Evolutionary conservation across 2,113 vertebrate species (phyloP).

Genomic region (Calonectris borealis): DNA sequence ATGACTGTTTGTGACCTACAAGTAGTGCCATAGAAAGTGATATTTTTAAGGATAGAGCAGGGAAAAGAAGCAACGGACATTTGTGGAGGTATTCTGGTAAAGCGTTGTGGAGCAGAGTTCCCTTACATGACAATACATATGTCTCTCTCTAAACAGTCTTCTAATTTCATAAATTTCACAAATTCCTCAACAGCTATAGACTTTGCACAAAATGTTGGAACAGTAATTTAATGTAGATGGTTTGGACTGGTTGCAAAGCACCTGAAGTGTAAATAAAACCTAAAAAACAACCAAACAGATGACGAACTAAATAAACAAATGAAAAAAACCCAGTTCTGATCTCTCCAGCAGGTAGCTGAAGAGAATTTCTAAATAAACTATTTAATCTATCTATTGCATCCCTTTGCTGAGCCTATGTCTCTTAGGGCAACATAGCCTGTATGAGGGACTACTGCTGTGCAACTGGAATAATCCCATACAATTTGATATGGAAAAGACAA

Average conservation of each 20-base stretch:
- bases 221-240: neutral
- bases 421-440: neutral
- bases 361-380: neutral
- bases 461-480: neutral
- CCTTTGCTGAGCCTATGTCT: neutral
- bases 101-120: neutral
- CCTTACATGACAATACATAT: neutral
- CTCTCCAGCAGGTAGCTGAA: neutral
- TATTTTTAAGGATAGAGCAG: neutral
- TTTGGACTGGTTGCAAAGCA: neutral
- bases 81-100: neutral
- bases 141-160: neutral
- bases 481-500: neutral
- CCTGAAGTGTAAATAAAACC: neutral
- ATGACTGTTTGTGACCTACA: neutral
- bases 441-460: neutral
- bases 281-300: neutral
- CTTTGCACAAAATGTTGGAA: neutral
- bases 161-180: neutral
- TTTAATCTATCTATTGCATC: neutral
- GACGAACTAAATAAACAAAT: neutral
- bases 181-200: neutral
- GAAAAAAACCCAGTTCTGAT: neutral
- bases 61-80: neutral
- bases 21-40: neutral